These are phyloP conservation scores for Rhynchophorus ferrugineus DNA, from an alignment of 1,140 invertebrate species.

Conservation along the genomic window DNA sequence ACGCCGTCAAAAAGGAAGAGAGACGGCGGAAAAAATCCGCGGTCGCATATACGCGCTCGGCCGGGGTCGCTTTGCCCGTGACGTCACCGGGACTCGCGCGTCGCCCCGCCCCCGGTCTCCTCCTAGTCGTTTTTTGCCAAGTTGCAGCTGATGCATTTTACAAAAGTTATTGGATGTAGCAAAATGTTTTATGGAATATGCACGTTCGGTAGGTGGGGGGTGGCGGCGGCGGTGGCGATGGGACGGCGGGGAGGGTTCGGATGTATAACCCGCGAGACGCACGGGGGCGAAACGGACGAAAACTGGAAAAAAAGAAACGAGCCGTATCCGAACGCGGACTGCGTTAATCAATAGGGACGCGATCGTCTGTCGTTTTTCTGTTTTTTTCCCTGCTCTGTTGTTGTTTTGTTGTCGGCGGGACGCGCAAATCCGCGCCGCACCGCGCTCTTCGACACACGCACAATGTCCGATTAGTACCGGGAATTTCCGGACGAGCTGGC, in stretches of 20 bases:
- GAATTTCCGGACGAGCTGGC: too few species aligned
- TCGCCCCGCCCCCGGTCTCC: conserved; percentile 12
- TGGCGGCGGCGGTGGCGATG: background rate
- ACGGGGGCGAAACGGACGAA: background rate
- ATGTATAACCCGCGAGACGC: background rate
- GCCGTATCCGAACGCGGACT: background rate
- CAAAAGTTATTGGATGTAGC: conserved; percentile 14
- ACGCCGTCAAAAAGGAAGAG: too few species aligned
- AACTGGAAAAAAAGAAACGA: background rate
- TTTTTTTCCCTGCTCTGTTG: background rate
- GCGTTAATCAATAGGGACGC: background rate
- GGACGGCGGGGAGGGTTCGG: background rate
- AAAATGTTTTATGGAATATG: conserved; percentile 1
- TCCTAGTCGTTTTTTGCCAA: conserved; percentile 17
- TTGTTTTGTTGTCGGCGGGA: background rate
- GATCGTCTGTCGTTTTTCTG: background rate
- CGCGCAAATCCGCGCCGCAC: too few species aligned
- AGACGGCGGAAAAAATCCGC: conserved; percentile 14
- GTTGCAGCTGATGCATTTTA: conserved; percentile 6
- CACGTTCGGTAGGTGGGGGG: background rate
- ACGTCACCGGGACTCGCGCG: background rate
- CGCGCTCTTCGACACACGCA: too few species aligned
- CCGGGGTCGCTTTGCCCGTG: too few species aligned
- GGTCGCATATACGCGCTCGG: conserved; percentile 1
- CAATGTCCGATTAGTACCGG: too few species aligned